A percentile compares a stretch with the other conserved stretches of the same genome.
phyloP scores from a whole-genome alignment of 2,113 vertebrate species.

The Murina feae region DNA sequence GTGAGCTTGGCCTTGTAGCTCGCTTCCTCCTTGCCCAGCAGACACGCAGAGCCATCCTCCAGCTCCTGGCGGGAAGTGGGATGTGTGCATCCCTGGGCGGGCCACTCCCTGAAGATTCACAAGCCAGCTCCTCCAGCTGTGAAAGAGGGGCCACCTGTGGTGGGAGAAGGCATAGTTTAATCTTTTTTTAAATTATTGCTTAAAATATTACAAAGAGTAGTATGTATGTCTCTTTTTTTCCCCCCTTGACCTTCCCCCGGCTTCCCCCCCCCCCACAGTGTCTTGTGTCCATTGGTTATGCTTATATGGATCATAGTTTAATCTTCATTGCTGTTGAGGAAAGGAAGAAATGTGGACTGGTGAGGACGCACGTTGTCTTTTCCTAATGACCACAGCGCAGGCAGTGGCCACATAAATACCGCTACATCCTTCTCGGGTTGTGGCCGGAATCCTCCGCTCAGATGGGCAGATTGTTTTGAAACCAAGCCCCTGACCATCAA shows the following conservation, averaged over 20 bases:
- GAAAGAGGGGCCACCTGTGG: background rate
- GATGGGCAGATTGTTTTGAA: background rate
- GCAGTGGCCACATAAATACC: background rate
- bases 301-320: no score
- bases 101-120: background rate
- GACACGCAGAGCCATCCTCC: background rate
- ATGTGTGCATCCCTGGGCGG: background rate
- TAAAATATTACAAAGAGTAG: no score
- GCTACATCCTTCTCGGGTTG: background rate
- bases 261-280: no score
- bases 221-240: no score
- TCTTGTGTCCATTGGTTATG: no score
- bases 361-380: background rate
- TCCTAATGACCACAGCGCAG: background rate
- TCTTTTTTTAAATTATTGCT: no score
- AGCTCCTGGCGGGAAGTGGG: background rate
- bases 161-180: background rate
- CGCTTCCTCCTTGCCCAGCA: background rate
- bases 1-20: background rate
- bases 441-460: accelerated
- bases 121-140: background rate
- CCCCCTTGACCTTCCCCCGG: no score
- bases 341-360: background rate
- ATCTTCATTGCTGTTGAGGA: background rate
- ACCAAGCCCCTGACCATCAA: background rate